Conservation (phyloP, 2,888 invertebrate species). For the Belgica antarctica region DNA sequence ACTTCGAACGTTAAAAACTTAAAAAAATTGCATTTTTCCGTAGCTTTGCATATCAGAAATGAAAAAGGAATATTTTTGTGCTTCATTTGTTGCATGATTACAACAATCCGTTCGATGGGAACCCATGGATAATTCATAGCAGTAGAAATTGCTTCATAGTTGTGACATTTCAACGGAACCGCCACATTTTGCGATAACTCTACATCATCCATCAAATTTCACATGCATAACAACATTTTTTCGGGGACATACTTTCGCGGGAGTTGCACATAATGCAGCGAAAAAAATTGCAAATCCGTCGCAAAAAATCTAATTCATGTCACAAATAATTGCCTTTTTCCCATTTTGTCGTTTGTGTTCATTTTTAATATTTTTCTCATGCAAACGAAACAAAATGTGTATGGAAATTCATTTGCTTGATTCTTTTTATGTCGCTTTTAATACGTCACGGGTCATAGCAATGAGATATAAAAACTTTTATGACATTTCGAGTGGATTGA, state of each 20-base stretch:
- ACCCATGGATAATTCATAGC: not conserved
- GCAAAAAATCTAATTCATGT: conserved; percentile 26
- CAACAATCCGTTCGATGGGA: not conserved
- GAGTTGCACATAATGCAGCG: not conserved
- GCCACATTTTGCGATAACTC: too few relatives aligned
- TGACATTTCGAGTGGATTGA: conserved; percentile 8
- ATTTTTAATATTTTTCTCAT: not conserved
- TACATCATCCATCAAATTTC: too few relatives aligned
- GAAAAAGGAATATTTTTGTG: conserved; percentile 5
- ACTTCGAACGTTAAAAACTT: not conserved
- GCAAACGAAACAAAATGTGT: not conserved
- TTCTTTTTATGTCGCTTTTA: conserved; percentile 1
- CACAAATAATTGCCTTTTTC: conserved; percentile 24
- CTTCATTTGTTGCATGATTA: conserved; percentile 15
- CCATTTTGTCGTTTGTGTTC: not conserved
- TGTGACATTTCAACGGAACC: too few relatives aligned
- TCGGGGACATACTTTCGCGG: not conserved
- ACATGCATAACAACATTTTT: not conserved
- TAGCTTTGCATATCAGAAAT: not conserved
- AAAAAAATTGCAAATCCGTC: not conserved
- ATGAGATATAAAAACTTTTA: not conserved
- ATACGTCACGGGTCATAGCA: not conserved
- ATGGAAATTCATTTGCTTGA: conserved; percentile 1
- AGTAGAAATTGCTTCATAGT: too few relatives aligned
- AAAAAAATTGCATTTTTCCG: conserved; percentile 3